These are phyloP conservation scores for Vireo altiloquus DNA, from an alignment of 2,113 vertebrate genomes.

Conservation along the genomic window DNA sequence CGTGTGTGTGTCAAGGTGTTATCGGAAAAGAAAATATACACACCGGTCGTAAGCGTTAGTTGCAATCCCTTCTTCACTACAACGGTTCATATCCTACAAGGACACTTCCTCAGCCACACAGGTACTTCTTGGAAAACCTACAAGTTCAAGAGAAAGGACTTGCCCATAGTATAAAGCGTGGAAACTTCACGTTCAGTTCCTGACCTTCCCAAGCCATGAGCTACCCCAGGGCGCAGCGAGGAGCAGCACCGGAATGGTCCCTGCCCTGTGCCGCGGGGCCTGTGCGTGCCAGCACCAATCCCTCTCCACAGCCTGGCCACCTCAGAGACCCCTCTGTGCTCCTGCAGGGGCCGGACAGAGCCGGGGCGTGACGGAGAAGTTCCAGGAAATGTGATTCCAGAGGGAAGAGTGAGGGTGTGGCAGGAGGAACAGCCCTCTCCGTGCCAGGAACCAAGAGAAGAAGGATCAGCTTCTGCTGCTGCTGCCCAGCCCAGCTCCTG, in stretches of 20 bases:
- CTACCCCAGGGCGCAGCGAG: background rate
- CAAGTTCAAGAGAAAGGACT: slow-evolving; percentile 83
- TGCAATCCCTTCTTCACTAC: slow-evolving; percentile 79
- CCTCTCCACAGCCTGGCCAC: background rate
- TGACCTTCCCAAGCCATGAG: slow-evolving; percentile 32
- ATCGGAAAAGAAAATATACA: slow-evolving; percentile 72
- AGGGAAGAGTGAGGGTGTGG: background rate
- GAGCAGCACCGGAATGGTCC: background rate
- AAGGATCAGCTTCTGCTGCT: background rate
- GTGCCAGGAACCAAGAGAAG: background rate
- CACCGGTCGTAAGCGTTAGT: slow-evolving; percentile 75
- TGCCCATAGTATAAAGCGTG: slow-evolving; percentile 80
- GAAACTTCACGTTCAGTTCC: background rate
- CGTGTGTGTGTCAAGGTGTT: background rate
- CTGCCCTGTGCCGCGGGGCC: rapidly evolving
- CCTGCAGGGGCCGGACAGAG: background rate
- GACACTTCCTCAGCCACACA: slow-evolving; percentile 78
- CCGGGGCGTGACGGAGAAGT: rapidly evolving
- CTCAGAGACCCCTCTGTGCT: background rate
- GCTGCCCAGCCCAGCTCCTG: background rate
- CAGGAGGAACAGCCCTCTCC: background rate
- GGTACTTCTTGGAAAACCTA: slow-evolving; percentile 79
- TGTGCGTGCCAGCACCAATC: background rate
- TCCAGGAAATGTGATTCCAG: background rate
- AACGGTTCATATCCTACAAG: slow-evolving; percentile 78